phyloP scores from a whole-genome alignment of 1,140 invertebrate genomes.

The Bombus sibiricus region DNA sequence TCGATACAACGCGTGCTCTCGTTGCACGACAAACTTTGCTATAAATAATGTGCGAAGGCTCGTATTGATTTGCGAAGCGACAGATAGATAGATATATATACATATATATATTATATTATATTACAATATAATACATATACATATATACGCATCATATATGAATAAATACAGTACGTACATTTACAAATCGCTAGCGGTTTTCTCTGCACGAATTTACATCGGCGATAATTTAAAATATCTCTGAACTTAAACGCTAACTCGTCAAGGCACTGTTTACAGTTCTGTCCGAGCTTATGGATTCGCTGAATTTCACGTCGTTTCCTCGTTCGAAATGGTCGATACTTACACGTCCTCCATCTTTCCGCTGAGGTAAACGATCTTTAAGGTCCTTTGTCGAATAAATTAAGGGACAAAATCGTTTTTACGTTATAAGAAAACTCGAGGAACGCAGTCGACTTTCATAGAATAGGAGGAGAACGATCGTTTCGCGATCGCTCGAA shows the following conservation, averaged over 20 bases:
- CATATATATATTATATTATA: background rate
- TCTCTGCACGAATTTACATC: constrained; percentile 23
- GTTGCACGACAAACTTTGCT: constrained; percentile 46
- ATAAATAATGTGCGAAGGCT: constrained; percentile 65
- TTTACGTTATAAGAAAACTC: background rate
- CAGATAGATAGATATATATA: constrained; percentile 49
- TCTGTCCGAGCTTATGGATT: constrained; percentile 44
- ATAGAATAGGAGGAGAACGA: background rate
- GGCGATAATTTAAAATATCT: constrained; percentile 59
- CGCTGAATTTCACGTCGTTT: background rate
- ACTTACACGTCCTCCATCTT: constrained; percentile 3
- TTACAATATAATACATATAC: constrained; percentile 33
- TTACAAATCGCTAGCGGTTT: constrained; percentile 38
- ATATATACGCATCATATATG: background rate
- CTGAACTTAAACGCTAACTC: constrained; percentile 58
- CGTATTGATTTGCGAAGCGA: constrained; percentile 61
- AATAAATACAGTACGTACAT: constrained; percentile 59
- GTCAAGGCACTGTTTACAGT: constrained; percentile 67
- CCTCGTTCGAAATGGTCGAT: background rate
- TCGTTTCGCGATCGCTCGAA: constrained; percentile 36
- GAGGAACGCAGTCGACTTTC: constrained; percentile 20
- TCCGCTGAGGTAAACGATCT: background rate
- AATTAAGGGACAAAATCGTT: background rate
- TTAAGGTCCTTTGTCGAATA: constrained; percentile 8
- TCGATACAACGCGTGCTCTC: constrained; percentile 29